These are phyloP conservation scores for Zoanthus gigantus DNA, from an alignment of 92 coral and sea anemone species.

Conservation along the genomic window DNA sequence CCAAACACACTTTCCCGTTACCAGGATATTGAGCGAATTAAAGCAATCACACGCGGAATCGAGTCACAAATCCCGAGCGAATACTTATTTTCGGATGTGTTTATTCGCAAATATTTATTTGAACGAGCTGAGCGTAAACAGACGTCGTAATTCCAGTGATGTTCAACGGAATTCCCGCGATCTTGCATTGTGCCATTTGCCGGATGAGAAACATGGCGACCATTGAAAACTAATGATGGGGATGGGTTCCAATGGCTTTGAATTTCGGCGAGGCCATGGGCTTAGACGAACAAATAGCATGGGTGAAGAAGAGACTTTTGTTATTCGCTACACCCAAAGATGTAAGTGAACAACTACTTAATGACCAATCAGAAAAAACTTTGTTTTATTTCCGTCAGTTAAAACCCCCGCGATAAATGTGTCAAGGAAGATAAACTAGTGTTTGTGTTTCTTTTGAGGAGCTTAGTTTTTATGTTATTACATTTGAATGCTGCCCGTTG, in stretches of 20 bases:
- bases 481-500: background rate
- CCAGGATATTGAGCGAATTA: background rate
- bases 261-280: conserved; percentile 36
- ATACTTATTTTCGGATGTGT: conserved; percentile 4
- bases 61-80: background rate
- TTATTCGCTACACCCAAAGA: conserved; percentile 88
- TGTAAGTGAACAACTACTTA: conserved; percentile 71
- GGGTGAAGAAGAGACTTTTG: conserved; percentile 84
- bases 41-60: background rate
- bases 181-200: conserved; percentile 27
- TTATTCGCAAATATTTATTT: conserved; percentile 27
- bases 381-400: conserved; percentile 5
- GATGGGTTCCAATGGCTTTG: conserved; percentile 28
- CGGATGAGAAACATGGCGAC: conserved; percentile 42
- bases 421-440: conserved; percentile 9
- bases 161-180: conserved; percentile 35
- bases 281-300: conserved; percentile 40
- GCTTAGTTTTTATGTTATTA: background rate
- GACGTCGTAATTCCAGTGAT: conserved; percentile 6
- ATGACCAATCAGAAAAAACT: background rate
- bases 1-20: background rate
- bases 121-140: conserved; percentile 43
- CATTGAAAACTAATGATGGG: conserved; percentile 9
- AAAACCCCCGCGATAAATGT: conserved; percentile 21
- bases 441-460: background rate